Percentiles rank a stretch among this genome's conserved stretches.
Conservation (phyloP, 1,140 invertebrate species). For the Megathymus violae region DNA sequence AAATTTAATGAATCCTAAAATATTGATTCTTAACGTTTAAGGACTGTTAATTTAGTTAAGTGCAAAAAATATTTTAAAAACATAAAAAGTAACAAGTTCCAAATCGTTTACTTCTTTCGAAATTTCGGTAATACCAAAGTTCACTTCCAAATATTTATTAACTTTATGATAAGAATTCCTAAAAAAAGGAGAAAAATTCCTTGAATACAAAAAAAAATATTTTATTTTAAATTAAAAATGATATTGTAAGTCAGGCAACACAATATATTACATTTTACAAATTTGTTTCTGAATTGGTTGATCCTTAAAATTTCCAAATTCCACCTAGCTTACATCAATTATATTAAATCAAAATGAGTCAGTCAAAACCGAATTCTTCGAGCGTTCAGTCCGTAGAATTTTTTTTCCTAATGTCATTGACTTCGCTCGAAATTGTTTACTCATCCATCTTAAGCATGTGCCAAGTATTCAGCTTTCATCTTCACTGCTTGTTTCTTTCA, state of each 20-base stretch:
- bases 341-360: constrained; percentile 46
- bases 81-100: too few relatives aligned
- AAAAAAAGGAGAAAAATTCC: too few relatives aligned
- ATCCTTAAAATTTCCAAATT: not conserved
- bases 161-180: too few relatives aligned
- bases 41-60: too few relatives aligned
- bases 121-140: too few relatives aligned
- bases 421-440: constrained; percentile 66
- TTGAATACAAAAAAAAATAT: not conserved
- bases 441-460: constrained; percentile 53
- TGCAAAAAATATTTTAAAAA: too few relatives aligned
- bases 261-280: not conserved
- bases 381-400: constrained; percentile 52
- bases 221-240: too few relatives aligned
- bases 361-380: constrained; percentile 38
- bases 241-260: too few relatives aligned
- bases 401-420: constrained; percentile 69
- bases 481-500: constrained; percentile 37
- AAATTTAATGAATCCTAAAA: too few relatives aligned
- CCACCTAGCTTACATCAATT: constrained; percentile 9
- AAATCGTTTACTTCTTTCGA: too few relatives aligned
- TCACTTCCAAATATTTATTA: too few relatives aligned
- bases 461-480: constrained; percentile 60
- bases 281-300: constrained; percentile 2
- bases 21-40: too few relatives aligned